Percentiles rank a stretch among this genome's conserved stretches.
phyloP scores from a whole-genome alignment of 2,113 vertebrate species.

The Lynx canadensis region DNA sequence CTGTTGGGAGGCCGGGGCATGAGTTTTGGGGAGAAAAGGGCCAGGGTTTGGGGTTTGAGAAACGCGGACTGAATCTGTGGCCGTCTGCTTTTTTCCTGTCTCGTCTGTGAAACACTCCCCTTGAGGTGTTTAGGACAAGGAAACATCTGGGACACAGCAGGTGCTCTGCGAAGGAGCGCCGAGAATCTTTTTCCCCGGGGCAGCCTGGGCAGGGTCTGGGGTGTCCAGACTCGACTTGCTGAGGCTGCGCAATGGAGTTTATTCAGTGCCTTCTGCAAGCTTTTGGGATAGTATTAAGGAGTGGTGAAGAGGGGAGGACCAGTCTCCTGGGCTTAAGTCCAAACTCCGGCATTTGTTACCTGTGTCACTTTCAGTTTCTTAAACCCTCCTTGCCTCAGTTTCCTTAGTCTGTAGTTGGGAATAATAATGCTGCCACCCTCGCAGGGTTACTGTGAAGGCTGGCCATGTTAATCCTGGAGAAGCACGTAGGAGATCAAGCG shows the following conservation, averaged over 20 bases:
- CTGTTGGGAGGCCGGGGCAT: neutral
- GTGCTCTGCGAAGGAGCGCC: neutral
- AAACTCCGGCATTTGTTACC: neutral
- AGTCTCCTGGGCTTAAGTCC: rapidly evolving
- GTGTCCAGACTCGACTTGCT: neutral
- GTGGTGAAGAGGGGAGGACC: too few species aligned
- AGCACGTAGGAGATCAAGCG: neutral
- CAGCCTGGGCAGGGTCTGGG: neutral
- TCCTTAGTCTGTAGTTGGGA: neutral
- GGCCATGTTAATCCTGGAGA: rapidly evolving
- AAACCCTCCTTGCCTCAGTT: neutral
- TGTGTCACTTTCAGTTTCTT: neutral
- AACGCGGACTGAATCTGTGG: neutral
- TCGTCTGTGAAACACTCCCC: neutral
- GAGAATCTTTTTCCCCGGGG: neutral
- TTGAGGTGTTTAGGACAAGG: too few species aligned
- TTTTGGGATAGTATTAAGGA: rapidly evolving
- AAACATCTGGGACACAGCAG: neutral
- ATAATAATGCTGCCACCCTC: rapidly evolving
- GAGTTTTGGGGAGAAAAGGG: neutral
- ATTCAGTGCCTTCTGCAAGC: neutral
- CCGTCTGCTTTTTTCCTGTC: neutral
- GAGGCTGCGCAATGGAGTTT: neutral
- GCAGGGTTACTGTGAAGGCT: neutral
- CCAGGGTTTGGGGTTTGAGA: neutral